These are phyloP conservation scores for Ceryle rudis DNA, from an alignment of 2,797 vertebrate genomes.

Conservation along the genomic window DNA sequence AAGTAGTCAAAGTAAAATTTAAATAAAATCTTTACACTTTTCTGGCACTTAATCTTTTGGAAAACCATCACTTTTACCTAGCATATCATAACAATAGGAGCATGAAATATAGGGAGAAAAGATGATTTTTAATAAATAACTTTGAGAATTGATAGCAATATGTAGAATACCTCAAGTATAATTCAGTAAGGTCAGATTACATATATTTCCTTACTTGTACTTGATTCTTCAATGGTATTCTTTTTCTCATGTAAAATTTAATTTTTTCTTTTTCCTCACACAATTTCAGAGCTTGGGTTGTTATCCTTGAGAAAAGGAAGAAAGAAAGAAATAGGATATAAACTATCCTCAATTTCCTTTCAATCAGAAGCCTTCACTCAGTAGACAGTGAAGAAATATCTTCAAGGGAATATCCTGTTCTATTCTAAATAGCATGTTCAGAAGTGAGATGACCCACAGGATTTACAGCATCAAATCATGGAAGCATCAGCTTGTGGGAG, in stretches of 20 bases:
- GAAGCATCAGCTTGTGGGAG: neutral
- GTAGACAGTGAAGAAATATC: neutral
- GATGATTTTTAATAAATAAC: neutral
- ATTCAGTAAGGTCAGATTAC: neutral
- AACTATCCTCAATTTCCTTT: neutral
- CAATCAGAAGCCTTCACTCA: neutral
- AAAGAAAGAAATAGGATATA: neutral
- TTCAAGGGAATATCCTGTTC: neutral
- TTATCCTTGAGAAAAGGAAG: neutral
- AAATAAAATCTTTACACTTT: neutral
- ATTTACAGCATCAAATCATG: neutral
- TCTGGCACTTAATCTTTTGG: neutral
- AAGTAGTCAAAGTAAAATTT: neutral
- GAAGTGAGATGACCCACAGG: neutral
- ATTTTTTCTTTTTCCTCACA: fast-evolving
- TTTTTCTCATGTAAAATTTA: neutral
- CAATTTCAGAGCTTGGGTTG: fast-evolving
- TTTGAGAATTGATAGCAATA: neutral
- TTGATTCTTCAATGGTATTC: neutral
- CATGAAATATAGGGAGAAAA: neutral
- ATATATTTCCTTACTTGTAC: neutral
- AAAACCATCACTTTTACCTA: neutral
- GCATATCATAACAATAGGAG: neutral
- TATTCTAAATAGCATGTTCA: neutral
- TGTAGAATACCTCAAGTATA: neutral